A percentile compares a stretch with the other conserved stretches of the same genome.
These are phyloP conservation scores for Ephydatia muelleri DNA, from an alignment of 37 sponge, comb jelly and placozoan species.

Conservation along the genomic window DNA sequence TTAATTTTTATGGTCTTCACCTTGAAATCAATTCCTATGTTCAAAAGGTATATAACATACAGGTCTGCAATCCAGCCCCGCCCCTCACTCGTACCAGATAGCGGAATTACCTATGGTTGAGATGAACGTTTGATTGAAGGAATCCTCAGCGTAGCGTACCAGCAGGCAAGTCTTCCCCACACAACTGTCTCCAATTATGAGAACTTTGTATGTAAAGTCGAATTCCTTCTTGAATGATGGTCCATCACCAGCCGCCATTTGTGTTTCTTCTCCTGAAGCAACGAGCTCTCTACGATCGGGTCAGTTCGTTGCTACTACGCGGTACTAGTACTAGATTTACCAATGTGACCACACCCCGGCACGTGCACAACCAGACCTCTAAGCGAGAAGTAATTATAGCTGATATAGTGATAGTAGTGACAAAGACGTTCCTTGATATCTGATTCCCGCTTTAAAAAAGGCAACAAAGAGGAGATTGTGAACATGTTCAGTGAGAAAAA, in stretches of 20 bases:
- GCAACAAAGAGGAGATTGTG: too few species aligned
- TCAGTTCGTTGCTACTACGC: neutral
- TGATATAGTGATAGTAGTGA: too few species aligned
- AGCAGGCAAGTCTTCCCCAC: constrained; percentile 94
- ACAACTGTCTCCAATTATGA: constrained; percentile 90
- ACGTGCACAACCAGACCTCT: neutral
- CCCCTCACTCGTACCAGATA: neutral
- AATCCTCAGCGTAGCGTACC: constrained; percentile 90
- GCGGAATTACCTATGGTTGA: constrained; percentile 85
- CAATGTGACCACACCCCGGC: neutral
- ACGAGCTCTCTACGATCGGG: neutral
- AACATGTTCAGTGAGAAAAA: too few species aligned
- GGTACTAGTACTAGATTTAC: neutral
- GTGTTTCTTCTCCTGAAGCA: neutral
- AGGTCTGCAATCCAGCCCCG: neutral
- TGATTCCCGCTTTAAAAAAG: too few species aligned
- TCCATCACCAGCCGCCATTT: neutral
- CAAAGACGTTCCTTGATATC: too few species aligned
- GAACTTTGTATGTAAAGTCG: constrained; percentile 88
- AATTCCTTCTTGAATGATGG: constrained; percentile 71
- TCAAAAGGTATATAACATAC: too few species aligned
- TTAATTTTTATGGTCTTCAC: constrained; percentile 93
- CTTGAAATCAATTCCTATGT: constrained; percentile 90
- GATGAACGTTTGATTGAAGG: constrained; percentile 93
- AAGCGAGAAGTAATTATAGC: too few species aligned